Evolutionary conservation across 1,140 invertebrate genomes (phyloP), one percentile per base, ranked within the genome.

Genomic region (Tetraneura akinire): DNA sequence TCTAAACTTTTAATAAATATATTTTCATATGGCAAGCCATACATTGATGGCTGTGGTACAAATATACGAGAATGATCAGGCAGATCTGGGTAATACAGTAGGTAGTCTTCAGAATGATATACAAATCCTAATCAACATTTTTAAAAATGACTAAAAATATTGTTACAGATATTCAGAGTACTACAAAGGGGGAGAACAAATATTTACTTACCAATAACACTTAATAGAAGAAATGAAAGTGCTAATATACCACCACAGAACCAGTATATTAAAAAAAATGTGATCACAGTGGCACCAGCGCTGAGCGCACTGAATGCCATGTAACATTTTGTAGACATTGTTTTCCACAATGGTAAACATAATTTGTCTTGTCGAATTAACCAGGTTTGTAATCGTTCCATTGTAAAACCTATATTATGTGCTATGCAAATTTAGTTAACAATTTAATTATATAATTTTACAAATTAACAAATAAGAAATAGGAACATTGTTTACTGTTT

Each of bases 1-100:
- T 97, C 96, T 74, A 88, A 87, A 47, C 92, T 92, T 82, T 89
- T 90, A 57, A 92, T 90, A 84, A 91, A 92, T 49, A 96, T 88
- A 84, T 91, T 95, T 86, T 96, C 93, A 86, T 91, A 94, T 23
- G 94, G 94, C 80, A 98, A 88, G 83, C 91, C 91, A 84, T 93
- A 92, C 83, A 91, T 90, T 32, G 91, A 91, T 18, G 96, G 96
- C 74, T 93, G 90, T 81, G 93, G 91, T 64, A 98, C 91, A 86
- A 93, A 96, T 55, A 93, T 88, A 82, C 96, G 87, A 9, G 95
- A 95, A 85, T 96, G 92, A 37, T 91, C 88, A 60, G 96, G 95
- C 82, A 94, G 88, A 84, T 96, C 93, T 14, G 96, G 96, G 86
- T 95, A 94, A 85, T 94, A 98, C 0, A 98, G 85, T 49, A 97